Conservation (phyloP, 2,113 vertebrate genomes). For the Ciconia stormi region DNA sequence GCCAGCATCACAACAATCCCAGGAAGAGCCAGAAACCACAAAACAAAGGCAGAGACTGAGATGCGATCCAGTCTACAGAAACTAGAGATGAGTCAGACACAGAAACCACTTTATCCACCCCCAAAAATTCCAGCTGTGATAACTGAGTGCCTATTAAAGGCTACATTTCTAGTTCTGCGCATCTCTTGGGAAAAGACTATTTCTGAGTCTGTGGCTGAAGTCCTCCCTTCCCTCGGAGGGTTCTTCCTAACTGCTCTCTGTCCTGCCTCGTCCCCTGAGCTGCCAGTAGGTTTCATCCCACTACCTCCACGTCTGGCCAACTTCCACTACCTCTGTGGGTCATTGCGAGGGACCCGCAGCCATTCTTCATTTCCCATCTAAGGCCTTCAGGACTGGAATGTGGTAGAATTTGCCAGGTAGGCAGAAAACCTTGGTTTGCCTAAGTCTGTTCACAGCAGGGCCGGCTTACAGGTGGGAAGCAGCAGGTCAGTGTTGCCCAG, state of each 20-base stretch:
- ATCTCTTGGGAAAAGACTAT: background rate
- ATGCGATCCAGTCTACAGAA: background rate
- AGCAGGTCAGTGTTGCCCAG: background rate
- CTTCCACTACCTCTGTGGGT: background rate
- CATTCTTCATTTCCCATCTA: background rate
- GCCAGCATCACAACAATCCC: background rate
- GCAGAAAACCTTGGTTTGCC: background rate
- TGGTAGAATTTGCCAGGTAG: background rate
- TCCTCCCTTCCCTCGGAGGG: background rate
- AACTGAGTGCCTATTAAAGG: background rate
- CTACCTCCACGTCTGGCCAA: background rate
- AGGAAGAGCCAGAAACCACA: background rate
- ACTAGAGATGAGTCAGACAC: background rate
- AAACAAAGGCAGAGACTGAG: background rate
- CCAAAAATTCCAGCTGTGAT: background rate
- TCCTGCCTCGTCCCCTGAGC: background rate
- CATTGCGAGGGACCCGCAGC: accelerated
- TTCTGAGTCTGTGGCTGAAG: background rate
- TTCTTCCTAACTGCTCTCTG: background rate
- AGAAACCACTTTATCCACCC: background rate
- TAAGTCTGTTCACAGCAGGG: background rate
- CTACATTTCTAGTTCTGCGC: accelerated
- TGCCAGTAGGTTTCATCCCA: background rate
- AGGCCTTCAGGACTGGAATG: background rate
- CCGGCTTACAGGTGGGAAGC: background rate